Evolutionary conservation across 1,140 invertebrate genomes (phyloP).

Genomic region (Cyphomyrmex costatus): DNA sequence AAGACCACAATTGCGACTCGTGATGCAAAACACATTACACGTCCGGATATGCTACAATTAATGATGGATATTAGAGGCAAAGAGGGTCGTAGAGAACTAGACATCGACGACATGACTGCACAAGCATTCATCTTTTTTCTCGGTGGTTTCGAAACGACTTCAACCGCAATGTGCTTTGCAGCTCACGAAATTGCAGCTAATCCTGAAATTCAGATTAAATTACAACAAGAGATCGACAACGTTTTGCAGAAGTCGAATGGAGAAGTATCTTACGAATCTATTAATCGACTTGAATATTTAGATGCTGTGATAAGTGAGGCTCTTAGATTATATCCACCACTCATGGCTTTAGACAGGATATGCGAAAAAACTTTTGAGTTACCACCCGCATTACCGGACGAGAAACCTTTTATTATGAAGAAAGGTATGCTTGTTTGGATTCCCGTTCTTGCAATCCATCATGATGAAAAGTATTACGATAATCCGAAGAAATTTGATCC

Average conservation of each 20-base stretch:
- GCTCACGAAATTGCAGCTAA: conserved; percentile 87
- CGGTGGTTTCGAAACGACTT: conserved; percentile 88
- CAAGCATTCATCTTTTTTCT: conserved; percentile 87
- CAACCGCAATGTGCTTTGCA: conserved; percentile 83
- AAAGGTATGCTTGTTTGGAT: conserved; percentile 83
- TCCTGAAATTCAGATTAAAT: conserved; percentile 81
- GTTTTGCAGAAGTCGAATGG: conserved; percentile 80
- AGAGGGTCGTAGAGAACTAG: conserved; percentile 72
- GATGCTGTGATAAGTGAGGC: conserved; percentile 88
- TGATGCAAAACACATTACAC: conserved; percentile 57
- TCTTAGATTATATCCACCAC: conserved; percentile 80
- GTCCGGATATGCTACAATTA: conserved; percentile 79
- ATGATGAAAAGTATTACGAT: conserved; percentile 88
- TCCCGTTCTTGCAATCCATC: conserved; percentile 86
- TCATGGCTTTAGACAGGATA: conserved; percentile 87
- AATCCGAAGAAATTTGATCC: conserved; percentile 88
- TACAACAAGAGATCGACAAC: conserved; percentile 88
- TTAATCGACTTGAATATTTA: conserved; percentile 84
- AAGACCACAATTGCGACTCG: not conserved
- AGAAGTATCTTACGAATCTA: conserved; percentile 82
- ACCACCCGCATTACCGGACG: conserved; percentile 66
- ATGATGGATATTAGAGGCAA: conserved; percentile 80
- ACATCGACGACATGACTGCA: conserved; percentile 86
- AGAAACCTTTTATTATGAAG: conserved; percentile 77
- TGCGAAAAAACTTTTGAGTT: conserved; percentile 86